Conservation (phyloP, 1,140 invertebrate species). For the Ips nitidus region DNA sequence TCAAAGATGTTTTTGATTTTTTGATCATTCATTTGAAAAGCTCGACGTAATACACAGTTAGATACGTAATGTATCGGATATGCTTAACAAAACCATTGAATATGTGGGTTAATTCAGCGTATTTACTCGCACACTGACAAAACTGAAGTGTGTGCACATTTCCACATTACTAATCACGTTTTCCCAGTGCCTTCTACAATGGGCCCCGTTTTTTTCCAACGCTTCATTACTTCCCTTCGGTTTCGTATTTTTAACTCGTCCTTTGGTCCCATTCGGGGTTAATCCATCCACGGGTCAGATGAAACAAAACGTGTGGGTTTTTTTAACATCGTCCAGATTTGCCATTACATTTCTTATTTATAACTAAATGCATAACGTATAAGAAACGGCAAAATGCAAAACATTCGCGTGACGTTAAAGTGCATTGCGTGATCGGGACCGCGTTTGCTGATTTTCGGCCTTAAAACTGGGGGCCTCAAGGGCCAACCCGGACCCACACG, state of each 20-base stretch:
- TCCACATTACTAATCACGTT: slow-evolving; percentile 19
- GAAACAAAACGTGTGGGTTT: no score
- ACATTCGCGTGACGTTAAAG: slow-evolving; percentile 21
- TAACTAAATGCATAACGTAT: no score
- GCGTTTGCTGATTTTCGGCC: slow-evolving; percentile 19
- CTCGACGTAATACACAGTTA: background rate
- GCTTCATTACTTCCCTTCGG: slow-evolving; percentile 9
- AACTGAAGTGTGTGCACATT: slow-evolving; percentile 12
- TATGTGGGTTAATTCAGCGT: slow-evolving; percentile 13
- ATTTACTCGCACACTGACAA: slow-evolving; percentile 4
- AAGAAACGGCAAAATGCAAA: slow-evolving; percentile 8
- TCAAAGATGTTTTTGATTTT: background rate
- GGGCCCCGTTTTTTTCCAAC: slow-evolving; percentile 14
- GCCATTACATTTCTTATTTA: no score
- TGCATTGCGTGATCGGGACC: slow-evolving; percentile 29
- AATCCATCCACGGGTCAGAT: no score
- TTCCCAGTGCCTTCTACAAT: slow-evolving; percentile 5
- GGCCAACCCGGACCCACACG: slow-evolving; percentile 4
- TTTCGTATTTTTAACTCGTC: slow-evolving; percentile 10
- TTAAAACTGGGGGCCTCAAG: slow-evolving; percentile 8
- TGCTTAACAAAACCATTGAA: slow-evolving; percentile 6
- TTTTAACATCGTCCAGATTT: no score
- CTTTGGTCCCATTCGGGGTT: slow-evolving; percentile 3
- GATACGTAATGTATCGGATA: background rate
- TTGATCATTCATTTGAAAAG: slow-evolving; percentile 3